phyloP scores from a whole-genome alignment of 2,888 invertebrate species.

The Pterobdella sp. region DNA sequence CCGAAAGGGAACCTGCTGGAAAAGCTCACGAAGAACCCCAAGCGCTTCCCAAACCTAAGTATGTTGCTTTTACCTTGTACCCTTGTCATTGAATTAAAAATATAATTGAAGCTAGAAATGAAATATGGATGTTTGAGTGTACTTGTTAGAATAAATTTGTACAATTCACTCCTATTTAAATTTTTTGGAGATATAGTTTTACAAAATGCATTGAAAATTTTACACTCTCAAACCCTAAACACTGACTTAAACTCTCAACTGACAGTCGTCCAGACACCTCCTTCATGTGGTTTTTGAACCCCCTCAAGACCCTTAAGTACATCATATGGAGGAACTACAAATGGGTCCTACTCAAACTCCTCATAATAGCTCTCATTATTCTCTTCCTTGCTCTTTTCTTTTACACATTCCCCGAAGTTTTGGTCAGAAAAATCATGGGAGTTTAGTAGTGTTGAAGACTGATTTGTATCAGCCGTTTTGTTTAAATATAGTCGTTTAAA shows the following conservation, averaged over 20 bases:
- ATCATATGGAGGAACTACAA: constrained; percentile 39
- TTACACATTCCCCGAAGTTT: constrained; percentile 35
- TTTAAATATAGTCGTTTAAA: too few species aligned
- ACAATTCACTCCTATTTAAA: too few species aligned
- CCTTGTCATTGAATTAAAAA: too few species aligned
- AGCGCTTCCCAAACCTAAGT: constrained; percentile 40
- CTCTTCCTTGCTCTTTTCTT: constrained; percentile 36
- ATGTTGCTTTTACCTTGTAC: constrained; percentile 25
- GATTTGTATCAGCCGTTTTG: too few species aligned
- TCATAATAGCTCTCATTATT: constrained; percentile 34
- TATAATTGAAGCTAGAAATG: too few species aligned
- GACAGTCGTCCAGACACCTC: constrained; percentile 39
- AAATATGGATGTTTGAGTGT: background rate
- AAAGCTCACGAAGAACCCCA: constrained; percentile 38
- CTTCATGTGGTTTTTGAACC: constrained; percentile 40
- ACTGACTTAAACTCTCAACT: background rate
- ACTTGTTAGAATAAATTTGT: background rate
- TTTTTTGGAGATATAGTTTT: too few species aligned
- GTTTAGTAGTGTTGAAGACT: background rate
- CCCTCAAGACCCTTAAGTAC: constrained; percentile 37
- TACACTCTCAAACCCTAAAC: background rate
- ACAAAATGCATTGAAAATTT: too few species aligned
- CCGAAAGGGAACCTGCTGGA: constrained; percentile 40
- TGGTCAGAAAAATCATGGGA: constrained; percentile 32
- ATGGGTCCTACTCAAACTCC: constrained; percentile 36